phyloP scores from a whole-genome alignment of 1,140 invertebrate species.

The Penaeus indicus region DNA sequence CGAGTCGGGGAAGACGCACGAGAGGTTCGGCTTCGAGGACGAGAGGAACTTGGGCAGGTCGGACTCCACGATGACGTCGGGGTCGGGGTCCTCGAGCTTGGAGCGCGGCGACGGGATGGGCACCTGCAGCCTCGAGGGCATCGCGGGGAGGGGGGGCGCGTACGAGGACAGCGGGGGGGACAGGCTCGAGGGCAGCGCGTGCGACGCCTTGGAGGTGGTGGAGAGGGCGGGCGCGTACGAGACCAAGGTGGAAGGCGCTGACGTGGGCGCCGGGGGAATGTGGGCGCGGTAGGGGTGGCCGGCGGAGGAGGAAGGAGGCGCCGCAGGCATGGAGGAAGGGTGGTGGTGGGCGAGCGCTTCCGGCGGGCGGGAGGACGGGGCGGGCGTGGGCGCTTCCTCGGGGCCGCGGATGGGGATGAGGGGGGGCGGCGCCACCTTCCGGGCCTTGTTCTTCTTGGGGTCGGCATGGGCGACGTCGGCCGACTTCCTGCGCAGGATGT shows the following conservation, averaged over 20 bases:
- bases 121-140: neutral
- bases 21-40: neutral
- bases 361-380: neutral
- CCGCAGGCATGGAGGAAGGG: neutral
- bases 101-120: neutral
- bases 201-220: too few relatives aligned
- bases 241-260: too few relatives aligned
- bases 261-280: too few relatives aligned
- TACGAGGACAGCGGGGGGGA: too few relatives aligned
- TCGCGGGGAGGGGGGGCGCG: neutral
- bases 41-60: constrained; percentile 11
- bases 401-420: constrained; percentile 48
- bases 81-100: constrained; percentile 23
- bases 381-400: neutral
- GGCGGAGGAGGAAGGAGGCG: neutral
- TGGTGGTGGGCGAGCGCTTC: neutral
- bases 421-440: constrained; percentile 54
- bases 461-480: constrained; percentile 38
- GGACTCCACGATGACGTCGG: constrained; percentile 29
- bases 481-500: constrained; percentile 51
- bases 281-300: too few relatives aligned
- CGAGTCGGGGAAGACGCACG: too few relatives aligned
- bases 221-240: too few relatives aligned
- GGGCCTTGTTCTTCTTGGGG: constrained; percentile 48
- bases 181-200: too few relatives aligned